Base-by-base conservation (phyloP, 2,888 invertebrate species). In the Lampropteryx suffumata region DNA sequence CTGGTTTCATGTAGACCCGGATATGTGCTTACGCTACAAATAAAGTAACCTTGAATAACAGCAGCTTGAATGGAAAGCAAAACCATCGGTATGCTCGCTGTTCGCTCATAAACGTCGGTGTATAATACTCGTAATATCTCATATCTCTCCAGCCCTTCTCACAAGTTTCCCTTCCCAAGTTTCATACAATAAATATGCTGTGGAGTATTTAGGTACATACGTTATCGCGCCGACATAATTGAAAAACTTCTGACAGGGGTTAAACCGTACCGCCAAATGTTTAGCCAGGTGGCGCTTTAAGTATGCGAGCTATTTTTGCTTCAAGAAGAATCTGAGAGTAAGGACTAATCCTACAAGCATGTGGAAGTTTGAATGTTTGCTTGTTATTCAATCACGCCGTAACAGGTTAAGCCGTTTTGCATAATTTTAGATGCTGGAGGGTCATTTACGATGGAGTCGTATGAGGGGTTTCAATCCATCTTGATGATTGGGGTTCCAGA, bases 161-260 rank as follows among this genome's bases (percentile, higher is more conserved):
- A 46, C 55, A 64, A 63, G 60, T 65, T 62, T 39, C 40, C 34
- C 34, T 28, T 47, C 34, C 39, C 54, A 71, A 77, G 71, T 78
- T 79, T 69, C 64, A 61, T 61, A 69, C 71, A 76, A 76, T 81
- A 82, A 84, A 84, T 81, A 84, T 79, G 76, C 77, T 75, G 71
- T 62, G 61, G 57, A 64, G 63, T 64, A 67, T 71, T 57, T 73
- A 67, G 68, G 69, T 73, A 73, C 32, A 46, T 66, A 72, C 68
- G 78, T 76, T 83, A 82, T 82, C 76, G 66, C 61, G 71, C 51
- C 64, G 65, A 70, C 74, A 73, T 88, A 86, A 88, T 88, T 88
- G 88, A 88, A 88, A 87, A 87, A 87, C 76, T 86, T 86, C 67
- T 76, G 84, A 82, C 84, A 79, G 67, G 80, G 82, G 81, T 81